Evolutionary conservation across 2,888 invertebrate species (phyloP).

Genomic region (Meloe dianella): DNA sequence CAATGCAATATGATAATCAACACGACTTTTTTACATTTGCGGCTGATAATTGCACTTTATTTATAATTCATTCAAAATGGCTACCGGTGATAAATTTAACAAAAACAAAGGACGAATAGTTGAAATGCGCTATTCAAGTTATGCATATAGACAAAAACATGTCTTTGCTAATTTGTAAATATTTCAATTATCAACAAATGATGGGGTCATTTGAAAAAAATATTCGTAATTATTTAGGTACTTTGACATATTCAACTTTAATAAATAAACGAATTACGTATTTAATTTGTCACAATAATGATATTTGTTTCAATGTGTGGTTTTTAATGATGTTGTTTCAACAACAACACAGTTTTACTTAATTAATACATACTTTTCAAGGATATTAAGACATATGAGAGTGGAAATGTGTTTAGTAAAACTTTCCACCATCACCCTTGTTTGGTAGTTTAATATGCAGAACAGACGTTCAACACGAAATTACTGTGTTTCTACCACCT

Average conservation of each 20-base stretch:
- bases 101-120: neutral
- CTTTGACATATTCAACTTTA: slow-evolving; percentile 11
- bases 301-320: no score
- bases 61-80: slow-evolving; percentile 29
- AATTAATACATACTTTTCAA: slow-evolving; percentile 37
- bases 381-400: slow-evolving; percentile 25
- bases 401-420: slow-evolving; percentile 10
- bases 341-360: no score
- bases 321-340: slow-evolving; percentile 32
- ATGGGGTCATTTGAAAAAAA: neutral
- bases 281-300: slow-evolving; percentile 20
- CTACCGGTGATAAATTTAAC: neutral
- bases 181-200: neutral
- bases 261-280: slow-evolving; percentile 6
- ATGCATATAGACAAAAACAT: neutral
- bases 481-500: slow-evolving; percentile 33
- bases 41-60: neutral
- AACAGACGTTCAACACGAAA: slow-evolving; percentile 38
- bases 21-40: neutral
- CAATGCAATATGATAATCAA: slow-evolving; percentile 1
- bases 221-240: neutral
- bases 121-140: neutral
- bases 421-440: slow-evolving; percentile 14
- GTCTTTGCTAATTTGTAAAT: neutral
- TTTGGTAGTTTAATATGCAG: slow-evolving; percentile 44